These are phyloP conservation scores for Drosophila kikkawai DNA, from an alignment of 1,140 invertebrate genomes.

Conservation along the genomic window DNA sequence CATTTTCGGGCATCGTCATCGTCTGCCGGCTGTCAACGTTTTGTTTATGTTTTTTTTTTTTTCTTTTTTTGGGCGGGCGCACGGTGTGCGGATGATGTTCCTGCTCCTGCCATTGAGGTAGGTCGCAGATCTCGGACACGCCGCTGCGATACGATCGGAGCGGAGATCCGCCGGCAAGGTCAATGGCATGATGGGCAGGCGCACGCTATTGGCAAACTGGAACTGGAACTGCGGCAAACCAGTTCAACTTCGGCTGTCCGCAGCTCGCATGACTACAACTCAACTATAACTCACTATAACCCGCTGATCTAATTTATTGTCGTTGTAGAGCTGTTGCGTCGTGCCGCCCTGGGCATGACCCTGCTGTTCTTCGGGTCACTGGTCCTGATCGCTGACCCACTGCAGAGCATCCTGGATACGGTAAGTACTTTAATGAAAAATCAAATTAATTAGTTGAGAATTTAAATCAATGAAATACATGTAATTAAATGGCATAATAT, in stretches of 20 bases:
- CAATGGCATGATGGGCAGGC: conserved; percentile 54
- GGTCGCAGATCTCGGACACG: conserved; percentile 70
- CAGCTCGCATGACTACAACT: conserved; percentile 48
- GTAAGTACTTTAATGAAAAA: conserved; percentile 66
- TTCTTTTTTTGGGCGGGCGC: conserved; percentile 42
- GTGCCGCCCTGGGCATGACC: conserved; percentile 76
- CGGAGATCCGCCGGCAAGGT: conserved; percentile 52
- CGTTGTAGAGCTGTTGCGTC: conserved; percentile 70
- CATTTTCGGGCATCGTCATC: conserved; percentile 46
- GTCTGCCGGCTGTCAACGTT: conserved; percentile 18
- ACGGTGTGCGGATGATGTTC: conserved; percentile 10
- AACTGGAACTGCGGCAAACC: conserved; percentile 56
- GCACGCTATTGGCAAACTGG: conserved; percentile 63
- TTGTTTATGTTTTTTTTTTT: conserved; percentile 55
- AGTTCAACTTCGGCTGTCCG: conserved; percentile 68
- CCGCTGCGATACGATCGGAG: conserved; percentile 9
- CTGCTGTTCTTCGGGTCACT: conserved; percentile 85
- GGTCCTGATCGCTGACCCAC: conserved; percentile 86
- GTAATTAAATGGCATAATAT: neutral
- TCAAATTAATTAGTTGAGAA: neutral
- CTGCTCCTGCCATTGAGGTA: conserved; percentile 78
- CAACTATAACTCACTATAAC: conserved; percentile 46
- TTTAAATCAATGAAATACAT: neutral
- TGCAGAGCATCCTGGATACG: conserved; percentile 85
- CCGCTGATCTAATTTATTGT: conserved; percentile 67